Percentiles rank a stretch among this genome's conserved stretches.
phyloP scores from a whole-genome alignment of 2,888 invertebrate genomes.

The Trypoxylon attenuatum region DNA sequence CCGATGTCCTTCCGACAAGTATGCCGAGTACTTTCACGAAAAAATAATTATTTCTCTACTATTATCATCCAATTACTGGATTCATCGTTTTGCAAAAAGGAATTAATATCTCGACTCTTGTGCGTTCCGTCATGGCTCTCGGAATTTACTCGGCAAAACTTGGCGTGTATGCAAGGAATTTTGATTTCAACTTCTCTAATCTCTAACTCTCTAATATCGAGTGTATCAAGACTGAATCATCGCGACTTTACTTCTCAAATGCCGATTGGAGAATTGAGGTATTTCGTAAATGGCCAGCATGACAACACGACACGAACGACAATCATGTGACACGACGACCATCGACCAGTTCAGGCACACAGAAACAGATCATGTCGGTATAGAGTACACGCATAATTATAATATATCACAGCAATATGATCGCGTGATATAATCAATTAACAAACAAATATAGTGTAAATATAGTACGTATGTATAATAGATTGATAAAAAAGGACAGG shows the following conservation, averaged over 20 bases:
- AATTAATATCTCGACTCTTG: no score
- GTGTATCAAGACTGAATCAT: neutral
- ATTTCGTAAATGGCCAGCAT: constrained; percentile 71
- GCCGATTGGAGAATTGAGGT: constrained; percentile 6
- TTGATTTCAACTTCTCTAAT: constrained; percentile 12
- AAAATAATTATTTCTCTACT: neutral
- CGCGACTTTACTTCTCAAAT: neutral
- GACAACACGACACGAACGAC: constrained; percentile 75
- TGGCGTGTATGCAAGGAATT: constrained; percentile 5
- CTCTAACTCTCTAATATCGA: neutral
- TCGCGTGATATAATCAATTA: constrained; percentile 47
- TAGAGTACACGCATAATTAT: constrained; percentile 52
- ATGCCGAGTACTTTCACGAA: constrained; percentile 31
- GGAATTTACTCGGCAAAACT: constrained; percentile 18
- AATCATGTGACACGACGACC: constrained; percentile 75
- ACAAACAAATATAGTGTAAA: constrained; percentile 53
- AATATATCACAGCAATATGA: constrained; percentile 46
- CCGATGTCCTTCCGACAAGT: no score
- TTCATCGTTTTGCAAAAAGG: no score
- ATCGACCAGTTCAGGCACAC: constrained; percentile 75
- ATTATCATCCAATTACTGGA: no score
- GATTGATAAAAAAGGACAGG: constrained; percentile 62
- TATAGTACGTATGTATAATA: constrained; percentile 45
- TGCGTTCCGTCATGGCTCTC: neutral
- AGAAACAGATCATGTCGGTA: constrained; percentile 70